These are phyloP conservation scores for Lepus townsendii DNA, from an alignment of 2,797 vertebrate genomes.

Conservation along the genomic window DNA sequence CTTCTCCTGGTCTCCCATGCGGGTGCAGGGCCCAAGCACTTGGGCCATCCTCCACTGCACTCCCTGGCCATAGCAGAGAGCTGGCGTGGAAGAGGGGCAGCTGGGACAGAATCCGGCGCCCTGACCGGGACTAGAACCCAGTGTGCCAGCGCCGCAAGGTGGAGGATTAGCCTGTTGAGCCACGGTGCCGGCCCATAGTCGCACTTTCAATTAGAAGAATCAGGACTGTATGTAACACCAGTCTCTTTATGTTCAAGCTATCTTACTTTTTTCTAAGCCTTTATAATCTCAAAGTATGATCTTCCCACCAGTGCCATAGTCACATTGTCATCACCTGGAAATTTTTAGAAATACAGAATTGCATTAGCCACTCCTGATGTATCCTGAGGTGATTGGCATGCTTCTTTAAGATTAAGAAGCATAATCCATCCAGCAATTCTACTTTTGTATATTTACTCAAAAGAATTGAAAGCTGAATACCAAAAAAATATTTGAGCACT, in stretches of 20 bases:
- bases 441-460: neutral
- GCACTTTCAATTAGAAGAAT: neutral
- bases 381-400: neutral
- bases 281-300: neutral
- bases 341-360: slow-evolving; percentile 11
- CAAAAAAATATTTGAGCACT: neutral
- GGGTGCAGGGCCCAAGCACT: too few relatives aligned
- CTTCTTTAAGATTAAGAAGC: neutral
- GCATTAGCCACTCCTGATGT: neutral
- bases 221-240: neutral
- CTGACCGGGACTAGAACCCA: too few relatives aligned
- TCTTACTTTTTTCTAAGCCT: neutral
- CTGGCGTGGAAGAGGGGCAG: too few relatives aligned
- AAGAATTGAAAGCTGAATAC: neutral
- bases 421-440: neutral
- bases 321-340: neutral
- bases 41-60: too few relatives aligned
- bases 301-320: neutral
- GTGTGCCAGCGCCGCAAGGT: too few relatives aligned
- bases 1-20: too few relatives aligned
- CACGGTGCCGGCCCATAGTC: neutral
- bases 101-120: too few relatives aligned
- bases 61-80: too few relatives aligned
- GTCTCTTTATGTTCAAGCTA: neutral
- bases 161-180: too few relatives aligned